A percentile compares a stretch with the other conserved stretches of the same genome.
Evolutionary conservation across 2,113 vertebrate genomes (phyloP).

Genomic region (Corythornis cristatus): DNA sequence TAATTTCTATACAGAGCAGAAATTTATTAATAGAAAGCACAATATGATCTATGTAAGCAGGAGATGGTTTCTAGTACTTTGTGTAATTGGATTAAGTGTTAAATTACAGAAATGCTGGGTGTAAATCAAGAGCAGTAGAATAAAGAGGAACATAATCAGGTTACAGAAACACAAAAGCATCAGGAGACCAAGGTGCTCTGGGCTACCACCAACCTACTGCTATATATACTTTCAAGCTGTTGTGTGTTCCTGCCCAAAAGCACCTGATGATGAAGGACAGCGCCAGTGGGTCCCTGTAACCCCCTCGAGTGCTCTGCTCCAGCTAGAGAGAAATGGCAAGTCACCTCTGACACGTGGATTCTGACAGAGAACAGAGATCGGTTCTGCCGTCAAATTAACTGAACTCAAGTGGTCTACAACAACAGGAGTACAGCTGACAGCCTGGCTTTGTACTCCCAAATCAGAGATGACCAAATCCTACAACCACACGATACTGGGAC

Average conservation of each 20-base stretch:
- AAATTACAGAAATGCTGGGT: constrained; percentile 18
- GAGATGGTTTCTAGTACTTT: not conserved
- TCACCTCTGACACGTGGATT: not conserved
- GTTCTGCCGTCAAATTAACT: not conserved
- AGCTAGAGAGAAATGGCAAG: not conserved
- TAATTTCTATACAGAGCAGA: constrained; percentile 26
- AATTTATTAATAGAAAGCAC: constrained; percentile 50
- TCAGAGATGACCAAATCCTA: fast-evolving
- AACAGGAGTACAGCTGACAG: not conserved
- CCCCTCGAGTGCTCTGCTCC: not conserved
- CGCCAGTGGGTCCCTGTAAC: not conserved
- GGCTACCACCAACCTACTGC: not conserved
- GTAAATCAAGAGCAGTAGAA: not conserved
- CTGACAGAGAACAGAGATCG: not conserved
- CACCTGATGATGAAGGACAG: not conserved
- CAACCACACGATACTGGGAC: not conserved
- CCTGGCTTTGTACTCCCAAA: not conserved
- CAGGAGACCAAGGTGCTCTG: not conserved
- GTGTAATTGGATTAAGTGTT: constrained; percentile 25
- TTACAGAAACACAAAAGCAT: not conserved
- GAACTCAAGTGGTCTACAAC: not conserved
- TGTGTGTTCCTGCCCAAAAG: not conserved
- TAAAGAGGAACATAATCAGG: not conserved
- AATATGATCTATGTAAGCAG: not conserved
- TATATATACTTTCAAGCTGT: not conserved